phyloP scores from a whole-genome alignment of 2,113 vertebrate genomes.

The Apteryx owenii region DNA sequence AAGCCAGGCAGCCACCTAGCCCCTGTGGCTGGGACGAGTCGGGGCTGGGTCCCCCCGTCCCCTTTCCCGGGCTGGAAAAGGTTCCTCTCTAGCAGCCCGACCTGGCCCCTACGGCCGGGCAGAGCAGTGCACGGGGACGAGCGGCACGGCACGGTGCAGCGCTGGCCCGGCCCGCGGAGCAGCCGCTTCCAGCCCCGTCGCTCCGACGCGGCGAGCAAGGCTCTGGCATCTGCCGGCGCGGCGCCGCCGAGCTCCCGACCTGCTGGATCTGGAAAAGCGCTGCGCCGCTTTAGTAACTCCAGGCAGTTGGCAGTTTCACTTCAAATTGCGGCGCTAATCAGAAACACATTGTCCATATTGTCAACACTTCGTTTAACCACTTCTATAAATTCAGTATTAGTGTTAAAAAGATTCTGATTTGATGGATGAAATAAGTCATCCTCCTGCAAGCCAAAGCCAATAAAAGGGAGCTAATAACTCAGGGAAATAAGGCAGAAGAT shows the following conservation, averaged over 20 bases:
- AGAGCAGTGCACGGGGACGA: too few relatives aligned
- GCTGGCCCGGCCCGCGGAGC: too few relatives aligned
- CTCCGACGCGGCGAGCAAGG: too few relatives aligned
- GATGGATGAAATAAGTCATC: constrained; percentile 78
- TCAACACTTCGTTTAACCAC: constrained; percentile 84
- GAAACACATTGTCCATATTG: constrained; percentile 83
- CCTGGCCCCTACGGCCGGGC: too few relatives aligned
- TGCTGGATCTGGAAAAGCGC: constrained; percentile 58
- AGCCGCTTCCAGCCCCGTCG: too few relatives aligned
- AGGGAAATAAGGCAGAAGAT: constrained; percentile 65
- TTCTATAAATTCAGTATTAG: constrained; percentile 81
- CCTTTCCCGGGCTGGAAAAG: too few relatives aligned
- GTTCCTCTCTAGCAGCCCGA: too few relatives aligned
- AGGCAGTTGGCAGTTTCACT: constrained; percentile 69
- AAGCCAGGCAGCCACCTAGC: too few relatives aligned
- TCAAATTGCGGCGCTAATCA: constrained; percentile 80
- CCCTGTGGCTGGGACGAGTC: too few relatives aligned
- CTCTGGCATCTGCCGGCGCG: too few relatives aligned
- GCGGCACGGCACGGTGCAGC: too few relatives aligned
- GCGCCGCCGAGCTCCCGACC: background rate
- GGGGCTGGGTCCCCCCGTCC: too few relatives aligned
- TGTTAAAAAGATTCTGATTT: constrained; percentile 74
- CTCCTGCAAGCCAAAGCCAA: constrained; percentile 76
- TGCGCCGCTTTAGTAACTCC: constrained; percentile 61
- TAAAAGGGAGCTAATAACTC: constrained; percentile 75